phyloP scores from a whole-genome alignment of 30 jellyfish, hydroid and myxozoan genomes.

The Nemopilema nomurai region DNA sequence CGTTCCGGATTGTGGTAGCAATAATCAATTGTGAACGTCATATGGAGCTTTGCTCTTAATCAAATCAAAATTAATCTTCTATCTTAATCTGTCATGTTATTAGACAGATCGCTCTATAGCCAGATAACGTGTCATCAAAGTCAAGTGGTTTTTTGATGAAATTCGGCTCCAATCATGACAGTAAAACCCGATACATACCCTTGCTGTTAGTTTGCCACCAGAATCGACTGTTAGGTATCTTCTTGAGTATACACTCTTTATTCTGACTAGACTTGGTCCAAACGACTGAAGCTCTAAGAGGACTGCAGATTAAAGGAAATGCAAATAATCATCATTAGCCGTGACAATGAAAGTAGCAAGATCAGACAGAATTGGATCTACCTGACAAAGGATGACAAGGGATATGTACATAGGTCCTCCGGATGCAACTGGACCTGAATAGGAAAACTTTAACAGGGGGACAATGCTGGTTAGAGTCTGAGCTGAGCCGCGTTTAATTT shows the following conservation, averaged over 20 bases:
- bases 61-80: too few species aligned
- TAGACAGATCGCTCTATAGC: too few species aligned
- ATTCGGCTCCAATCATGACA: neutral
- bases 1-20: too few species aligned
- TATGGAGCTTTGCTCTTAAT: too few species aligned
- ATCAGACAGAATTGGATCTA: neutral
- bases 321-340: neutral
- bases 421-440: too few species aligned
- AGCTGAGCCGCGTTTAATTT: too few species aligned
- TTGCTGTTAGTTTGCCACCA: conserved; percentile 65
- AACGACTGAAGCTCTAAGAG: conserved; percentile 73
- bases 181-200: conserved; percentile 38
- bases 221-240: conserved; percentile 67
- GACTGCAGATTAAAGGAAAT: conserved; percentile 39
- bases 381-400: too few species aligned
- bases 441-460: too few species aligned
- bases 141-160: neutral
- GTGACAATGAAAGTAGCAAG: neutral
- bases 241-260: conserved; percentile 71
- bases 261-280: conserved; percentile 87
- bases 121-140: neutral
- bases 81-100: too few species aligned
- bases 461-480: too few species aligned
- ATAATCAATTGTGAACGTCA: too few species aligned
- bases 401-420: too few species aligned